phyloP scores from a whole-genome alignment of 2,888 invertebrate genomes.

The Xanthia icteritia region DNA sequence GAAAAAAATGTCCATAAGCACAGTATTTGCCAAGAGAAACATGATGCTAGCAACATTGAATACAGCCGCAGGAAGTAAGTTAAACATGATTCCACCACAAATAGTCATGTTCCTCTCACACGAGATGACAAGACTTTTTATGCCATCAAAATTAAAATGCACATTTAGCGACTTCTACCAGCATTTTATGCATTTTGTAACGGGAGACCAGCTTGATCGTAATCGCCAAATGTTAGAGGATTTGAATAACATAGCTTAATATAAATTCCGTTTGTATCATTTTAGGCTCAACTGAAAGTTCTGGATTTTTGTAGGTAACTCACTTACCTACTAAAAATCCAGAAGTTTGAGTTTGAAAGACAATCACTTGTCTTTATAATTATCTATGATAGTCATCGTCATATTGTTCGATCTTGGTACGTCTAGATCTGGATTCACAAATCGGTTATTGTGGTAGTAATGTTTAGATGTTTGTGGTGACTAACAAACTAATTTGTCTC shows the following conservation, averaged over 20 bases:
- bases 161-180: too few species aligned
- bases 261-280: not conserved
- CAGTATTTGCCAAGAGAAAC: not conserved
- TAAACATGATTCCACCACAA: not conserved
- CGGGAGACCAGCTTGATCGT: not conserved
- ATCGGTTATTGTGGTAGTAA: not conserved
- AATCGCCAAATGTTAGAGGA: not conserved
- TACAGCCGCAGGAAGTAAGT: not conserved
- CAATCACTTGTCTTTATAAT: not conserved
- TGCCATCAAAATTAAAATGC: not conserved
- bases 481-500: slow-evolving; percentile 76
- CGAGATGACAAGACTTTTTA: too few species aligned
- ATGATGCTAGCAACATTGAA: not conserved
- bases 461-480: slow-evolving; percentile 63
- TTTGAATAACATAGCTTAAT: not conserved
- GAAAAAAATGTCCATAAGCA: not conserved
- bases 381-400: not conserved
- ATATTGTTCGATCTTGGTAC: not conserved
- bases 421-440: slow-evolving; percentile 26
- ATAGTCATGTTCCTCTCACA: too few species aligned
- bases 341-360: too few species aligned
- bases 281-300: not conserved
- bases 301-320: not conserved
- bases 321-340: too few species aligned
- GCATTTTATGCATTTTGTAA: too few species aligned